These are phyloP conservation scores for Margaritifera margaritifera DNA, from an alignment of 2,888 invertebrate species.

Conservation along the genomic window DNA sequence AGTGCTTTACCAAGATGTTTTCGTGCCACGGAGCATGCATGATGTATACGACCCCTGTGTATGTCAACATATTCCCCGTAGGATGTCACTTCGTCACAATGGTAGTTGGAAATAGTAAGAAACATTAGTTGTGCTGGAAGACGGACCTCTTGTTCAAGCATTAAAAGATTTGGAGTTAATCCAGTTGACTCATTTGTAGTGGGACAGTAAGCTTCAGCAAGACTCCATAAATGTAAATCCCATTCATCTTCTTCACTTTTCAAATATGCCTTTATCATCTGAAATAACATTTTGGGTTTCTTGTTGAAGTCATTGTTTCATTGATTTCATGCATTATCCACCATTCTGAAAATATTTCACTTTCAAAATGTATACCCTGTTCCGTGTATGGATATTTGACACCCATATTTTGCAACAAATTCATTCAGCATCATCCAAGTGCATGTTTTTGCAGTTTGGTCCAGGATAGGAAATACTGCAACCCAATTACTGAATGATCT, in stretches of 20 bases:
- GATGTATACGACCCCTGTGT: no score
- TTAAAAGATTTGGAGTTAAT: constrained; percentile 27
- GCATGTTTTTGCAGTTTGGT: constrained; percentile 24
- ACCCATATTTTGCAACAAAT: constrained; percentile 22
- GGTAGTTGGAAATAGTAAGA: background rate
- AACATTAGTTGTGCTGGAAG: constrained; percentile 19
- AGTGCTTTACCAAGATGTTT: no score
- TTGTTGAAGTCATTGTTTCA: constrained; percentile 20
- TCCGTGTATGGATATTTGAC: constrained; percentile 22
- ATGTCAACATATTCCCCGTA: no score
- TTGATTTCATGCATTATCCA: constrained; percentile 15
- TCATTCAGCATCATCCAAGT: constrained; percentile 16
- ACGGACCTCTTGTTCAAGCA: constrained; percentile 28
- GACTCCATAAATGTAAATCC: constrained; percentile 25
- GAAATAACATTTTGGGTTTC: constrained; percentile 27
- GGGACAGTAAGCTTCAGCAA: constrained; percentile 8
- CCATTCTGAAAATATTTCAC: constrained; percentile 13
- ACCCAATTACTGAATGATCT: constrained; percentile 26
- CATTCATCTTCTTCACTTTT: constrained; percentile 30
- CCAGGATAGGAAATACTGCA: constrained; percentile 16
- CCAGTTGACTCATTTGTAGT: constrained; percentile 24
- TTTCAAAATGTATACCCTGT: constrained; percentile 19
- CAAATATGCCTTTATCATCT: constrained; percentile 29
- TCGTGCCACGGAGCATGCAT: no score
- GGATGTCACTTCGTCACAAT: no score